Percentiles rank a stretch among this genome's conserved stretches.
These are phyloP conservation scores for Oscheius sp. DNA, from an alignment of 2,888 invertebrate genomes.

Conservation along the genomic window DNA sequence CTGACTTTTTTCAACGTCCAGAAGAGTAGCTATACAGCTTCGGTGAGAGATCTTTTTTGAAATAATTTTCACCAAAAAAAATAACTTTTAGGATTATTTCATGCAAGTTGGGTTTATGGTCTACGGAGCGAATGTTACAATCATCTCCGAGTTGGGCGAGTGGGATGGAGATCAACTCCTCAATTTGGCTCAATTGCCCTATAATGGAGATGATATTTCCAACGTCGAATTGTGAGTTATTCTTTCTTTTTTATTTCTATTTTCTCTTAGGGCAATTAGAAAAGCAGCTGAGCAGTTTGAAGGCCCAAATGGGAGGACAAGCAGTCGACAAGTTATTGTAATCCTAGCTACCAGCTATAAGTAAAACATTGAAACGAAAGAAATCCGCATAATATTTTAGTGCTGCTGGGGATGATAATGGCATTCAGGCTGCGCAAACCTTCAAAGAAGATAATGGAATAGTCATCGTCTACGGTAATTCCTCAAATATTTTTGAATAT, in stretches of 20 bases:
- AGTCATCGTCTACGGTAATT: constrained; percentile 14
- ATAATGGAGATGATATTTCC: neutral
- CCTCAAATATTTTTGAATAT: neutral
- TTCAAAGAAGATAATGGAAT: constrained; percentile 10
- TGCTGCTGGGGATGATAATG: no score
- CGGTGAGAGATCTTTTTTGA: neutral
- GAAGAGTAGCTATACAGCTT: neutral
- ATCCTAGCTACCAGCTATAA: neutral
- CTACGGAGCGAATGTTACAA: neutral
- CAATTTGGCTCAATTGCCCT: neutral
- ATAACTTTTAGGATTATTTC: neutral
- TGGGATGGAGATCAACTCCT: constrained; percentile 6
- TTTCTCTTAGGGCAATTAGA: neutral
- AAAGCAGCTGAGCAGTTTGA: neutral
- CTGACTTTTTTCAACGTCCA: constrained; percentile 15
- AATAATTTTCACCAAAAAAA: neutral
- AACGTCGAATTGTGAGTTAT: neutral
- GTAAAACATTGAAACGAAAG: neutral
- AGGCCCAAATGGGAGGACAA: neutral
- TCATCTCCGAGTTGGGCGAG: neutral
- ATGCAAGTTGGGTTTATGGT: constrained; percentile 11
- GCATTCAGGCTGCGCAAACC: neutral
- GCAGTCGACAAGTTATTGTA: neutral
- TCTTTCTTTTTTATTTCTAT: neutral
- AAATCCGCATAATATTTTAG: neutral